These are phyloP conservation scores for Rhogogaster chlorosoma DNA, from an alignment of 2,888 invertebrate genomes.

Conservation along the genomic window DNA sequence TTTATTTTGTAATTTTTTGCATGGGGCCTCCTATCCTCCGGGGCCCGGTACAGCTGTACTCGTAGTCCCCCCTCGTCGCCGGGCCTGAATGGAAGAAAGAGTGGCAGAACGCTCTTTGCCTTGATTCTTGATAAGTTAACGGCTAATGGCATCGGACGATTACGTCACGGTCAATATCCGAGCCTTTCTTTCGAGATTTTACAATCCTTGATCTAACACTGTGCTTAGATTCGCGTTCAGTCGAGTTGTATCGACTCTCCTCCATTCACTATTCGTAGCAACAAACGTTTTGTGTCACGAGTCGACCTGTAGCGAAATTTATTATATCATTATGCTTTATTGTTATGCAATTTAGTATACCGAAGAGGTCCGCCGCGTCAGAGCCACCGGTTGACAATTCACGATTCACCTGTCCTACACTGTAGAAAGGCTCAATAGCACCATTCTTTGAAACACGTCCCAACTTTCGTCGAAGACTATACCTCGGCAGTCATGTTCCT, in stretches of 20 bases:
- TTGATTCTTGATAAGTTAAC: background rate
- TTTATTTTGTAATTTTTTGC: no score
- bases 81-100: no score
- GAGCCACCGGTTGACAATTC: background rate
- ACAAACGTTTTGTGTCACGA: constrained; percentile 38
- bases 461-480: background rate
- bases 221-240: background rate
- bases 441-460: background rate
- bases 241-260: constrained; percentile 21
- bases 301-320: constrained; percentile 1
- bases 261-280: constrained; percentile 36
- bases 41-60: no score
- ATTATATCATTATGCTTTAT: background rate
- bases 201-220: constrained; percentile 9
- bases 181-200: background rate
- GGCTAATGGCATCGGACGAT: background rate
- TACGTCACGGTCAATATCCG: background rate
- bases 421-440: background rate
- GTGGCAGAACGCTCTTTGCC: no score
- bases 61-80: no score
- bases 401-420: constrained; percentile 2
- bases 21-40: no score
- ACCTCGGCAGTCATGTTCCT: background rate
- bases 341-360: background rate
- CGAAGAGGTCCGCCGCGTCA: background rate